Conservation (phyloP, 2,113 vertebrate genomes). For the Prinia subflava region DNA sequence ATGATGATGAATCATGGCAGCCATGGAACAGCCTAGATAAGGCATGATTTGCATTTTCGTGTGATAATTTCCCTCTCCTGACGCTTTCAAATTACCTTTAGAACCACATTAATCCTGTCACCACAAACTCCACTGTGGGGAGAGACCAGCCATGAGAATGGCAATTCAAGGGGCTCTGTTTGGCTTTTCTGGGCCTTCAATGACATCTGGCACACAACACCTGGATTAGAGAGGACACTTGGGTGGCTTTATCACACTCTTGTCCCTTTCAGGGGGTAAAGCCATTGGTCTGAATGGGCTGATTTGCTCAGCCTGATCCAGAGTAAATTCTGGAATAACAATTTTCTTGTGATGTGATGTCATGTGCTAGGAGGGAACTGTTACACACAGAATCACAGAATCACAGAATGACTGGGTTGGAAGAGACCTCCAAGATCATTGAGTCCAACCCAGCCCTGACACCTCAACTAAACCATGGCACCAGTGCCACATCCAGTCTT, state of each 20-base stretch:
- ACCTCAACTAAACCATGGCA: too few relatives aligned
- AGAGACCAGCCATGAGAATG: neutral
- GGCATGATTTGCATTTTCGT: slow-evolving; percentile 67
- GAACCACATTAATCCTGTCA: slow-evolving; percentile 54
- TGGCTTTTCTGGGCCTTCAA: neutral
- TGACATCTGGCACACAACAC: neutral
- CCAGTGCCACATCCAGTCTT: too few relatives aligned
- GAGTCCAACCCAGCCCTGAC: too few relatives aligned
- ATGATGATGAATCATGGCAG: slow-evolving; percentile 69
- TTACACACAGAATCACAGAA: neutral
- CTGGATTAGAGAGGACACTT: neutral
- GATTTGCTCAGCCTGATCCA: neutral
- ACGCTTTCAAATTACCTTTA: slow-evolving; percentile 64
- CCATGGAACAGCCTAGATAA: slow-evolving; percentile 66
- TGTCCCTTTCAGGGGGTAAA: neutral
- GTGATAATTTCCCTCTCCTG: slow-evolving; percentile 59
- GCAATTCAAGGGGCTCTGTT: neutral
- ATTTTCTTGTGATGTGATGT: neutral
- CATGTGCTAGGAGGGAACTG: neutral
- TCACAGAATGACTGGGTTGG: neutral
- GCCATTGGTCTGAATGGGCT: neutral
- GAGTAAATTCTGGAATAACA: neutral
- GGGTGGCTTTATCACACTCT: neutral
- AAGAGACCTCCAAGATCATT: too few relatives aligned
- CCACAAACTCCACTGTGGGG: neutral